Conservation (phyloP, 2,888 invertebrate genomes). For the Gymnosoma rotundatum region DNA sequence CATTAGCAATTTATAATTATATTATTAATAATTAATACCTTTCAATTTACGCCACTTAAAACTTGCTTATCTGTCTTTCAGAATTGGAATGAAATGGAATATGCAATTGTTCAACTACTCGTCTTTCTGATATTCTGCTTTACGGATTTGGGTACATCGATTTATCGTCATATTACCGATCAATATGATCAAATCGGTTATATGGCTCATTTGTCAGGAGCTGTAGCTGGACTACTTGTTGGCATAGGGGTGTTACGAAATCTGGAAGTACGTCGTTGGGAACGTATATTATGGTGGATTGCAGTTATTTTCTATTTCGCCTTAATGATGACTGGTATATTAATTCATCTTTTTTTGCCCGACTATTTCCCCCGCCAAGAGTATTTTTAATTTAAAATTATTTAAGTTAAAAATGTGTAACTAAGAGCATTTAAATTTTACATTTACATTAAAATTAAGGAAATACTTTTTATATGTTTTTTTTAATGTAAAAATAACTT, state of each 20-base stretch:
- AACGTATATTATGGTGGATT: slow-evolving; percentile 91
- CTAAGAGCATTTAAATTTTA: slow-evolving; percentile 19
- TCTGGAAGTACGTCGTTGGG: slow-evolving; percentile 90
- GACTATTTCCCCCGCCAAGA: slow-evolving; percentile 83
- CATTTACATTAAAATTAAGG: background rate
- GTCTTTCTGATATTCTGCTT: slow-evolving; percentile 91
- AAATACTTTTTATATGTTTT: slow-evolving; percentile 13
- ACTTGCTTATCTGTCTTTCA: slow-evolving; percentile 77
- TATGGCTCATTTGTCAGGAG: slow-evolving; percentile 96
- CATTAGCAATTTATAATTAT: no score
- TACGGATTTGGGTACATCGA: slow-evolving; percentile 93
- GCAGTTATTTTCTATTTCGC: slow-evolving; percentile 87
- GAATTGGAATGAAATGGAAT: slow-evolving; percentile 99
- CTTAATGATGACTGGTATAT: slow-evolving; percentile 88
- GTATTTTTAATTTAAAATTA: slow-evolving; percentile 72
- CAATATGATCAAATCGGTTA: slow-evolving; percentile 92
- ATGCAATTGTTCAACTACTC: slow-evolving; percentile 91
- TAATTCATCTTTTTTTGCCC: slow-evolving; percentile 88
- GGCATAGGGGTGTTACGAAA: slow-evolving; percentile 93
- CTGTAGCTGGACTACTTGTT: slow-evolving; percentile 91
- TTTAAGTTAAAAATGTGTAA: slow-evolving; percentile 29
- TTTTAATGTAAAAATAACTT: slow-evolving; percentile 31
- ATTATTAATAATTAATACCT: no score
- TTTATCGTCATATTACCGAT: slow-evolving; percentile 91
- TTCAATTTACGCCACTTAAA: background rate